Conservation (phyloP, 2,888 invertebrate species). For the Archips xylosteana region DNA sequence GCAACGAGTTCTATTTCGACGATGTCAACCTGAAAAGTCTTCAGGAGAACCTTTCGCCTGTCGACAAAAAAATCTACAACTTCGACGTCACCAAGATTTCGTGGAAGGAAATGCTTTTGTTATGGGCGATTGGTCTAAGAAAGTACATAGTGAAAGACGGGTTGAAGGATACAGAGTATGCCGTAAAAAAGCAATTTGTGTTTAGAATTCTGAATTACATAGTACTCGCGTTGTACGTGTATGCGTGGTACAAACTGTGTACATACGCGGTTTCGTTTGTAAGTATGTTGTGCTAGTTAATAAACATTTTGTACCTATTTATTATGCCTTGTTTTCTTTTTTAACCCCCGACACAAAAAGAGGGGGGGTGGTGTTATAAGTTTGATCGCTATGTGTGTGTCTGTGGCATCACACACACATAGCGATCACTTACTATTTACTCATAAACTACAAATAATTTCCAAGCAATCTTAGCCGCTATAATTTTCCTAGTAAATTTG, state of each 20-base stretch:
- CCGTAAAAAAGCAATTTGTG: slow-evolving; percentile 34
- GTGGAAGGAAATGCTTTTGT: slow-evolving; percentile 24
- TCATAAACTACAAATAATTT: no score
- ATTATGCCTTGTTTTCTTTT: background rate
- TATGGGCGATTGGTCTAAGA: slow-evolving; percentile 42
- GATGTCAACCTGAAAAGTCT: slow-evolving; percentile 34
- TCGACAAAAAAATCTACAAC: slow-evolving; percentile 39
- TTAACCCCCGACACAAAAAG: no score
- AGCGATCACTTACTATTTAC: no score
- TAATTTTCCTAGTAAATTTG: no score
- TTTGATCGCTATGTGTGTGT: no score
- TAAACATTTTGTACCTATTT: background rate
- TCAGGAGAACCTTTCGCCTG: slow-evolving; percentile 15
- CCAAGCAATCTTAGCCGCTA: no score
- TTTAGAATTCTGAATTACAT: slow-evolving; percentile 35
- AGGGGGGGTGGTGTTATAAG: no score
- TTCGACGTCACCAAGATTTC: slow-evolving; percentile 37
- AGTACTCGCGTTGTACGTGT: slow-evolving; percentile 29
- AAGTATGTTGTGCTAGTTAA: slow-evolving; percentile 1
- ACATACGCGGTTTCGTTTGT: slow-evolving; percentile 27
- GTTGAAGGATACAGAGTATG: slow-evolving; percentile 34
- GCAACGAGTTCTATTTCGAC: slow-evolving; percentile 36
- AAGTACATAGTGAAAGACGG: slow-evolving; percentile 44
- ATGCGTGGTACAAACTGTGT: slow-evolving; percentile 20
- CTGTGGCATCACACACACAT: no score